Evolutionary conservation across 2,797 vertebrate species (phyloP), one percentile per base, ranked within the genome.

Genomic region (Hybognathus amarus): DNA sequence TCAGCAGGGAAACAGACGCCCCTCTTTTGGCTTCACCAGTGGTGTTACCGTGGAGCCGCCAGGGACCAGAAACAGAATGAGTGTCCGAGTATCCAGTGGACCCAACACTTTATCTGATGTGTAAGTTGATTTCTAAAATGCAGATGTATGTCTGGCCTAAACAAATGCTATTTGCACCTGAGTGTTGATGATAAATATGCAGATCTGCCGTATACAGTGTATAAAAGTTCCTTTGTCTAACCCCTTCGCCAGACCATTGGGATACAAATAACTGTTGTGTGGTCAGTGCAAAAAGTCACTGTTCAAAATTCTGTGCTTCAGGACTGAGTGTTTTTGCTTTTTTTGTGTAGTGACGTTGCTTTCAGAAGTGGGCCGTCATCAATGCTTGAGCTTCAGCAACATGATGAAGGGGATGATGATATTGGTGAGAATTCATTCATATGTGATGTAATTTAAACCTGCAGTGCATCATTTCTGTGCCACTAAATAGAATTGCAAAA

Each of bases 291-390:
- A 33, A 42, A 18, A 24, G 20, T 59, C 33, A 38, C 20, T 11
- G 18, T 52, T 52, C 33, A 22, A n/a, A 52, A 33, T 74, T 33
- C 4, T 76, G 33, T 24, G 61, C 27, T 33, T 64, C 61, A 30
- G 6, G 13, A 33, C 24, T 33, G 27, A 64, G 56, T 13, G 18
- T 67, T 38, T 67, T 17, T 63, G 9, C 20, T 67, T 38, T 20
- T 15, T 20, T 2, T 68, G 24, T 79, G 81, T 59, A 87, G 74
- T 87, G 27, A 79, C 79, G 88, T 52, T 42, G 64, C 13, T 47
- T 79, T 84, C 17, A 89, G 15, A 83, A 95, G 94, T 86, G 94
- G 94, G 11, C 94, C 92, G 0, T 91, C 90, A 7, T 94, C 93
- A 64, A 90, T 94, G 89, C 87, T 95, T 69, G 86, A 88, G 18